Percentiles rank a stretch among this genome's conserved stretches.
Conservation (phyloP, 2,888 invertebrate genomes). For the Ophioninae sp. region DNA sequence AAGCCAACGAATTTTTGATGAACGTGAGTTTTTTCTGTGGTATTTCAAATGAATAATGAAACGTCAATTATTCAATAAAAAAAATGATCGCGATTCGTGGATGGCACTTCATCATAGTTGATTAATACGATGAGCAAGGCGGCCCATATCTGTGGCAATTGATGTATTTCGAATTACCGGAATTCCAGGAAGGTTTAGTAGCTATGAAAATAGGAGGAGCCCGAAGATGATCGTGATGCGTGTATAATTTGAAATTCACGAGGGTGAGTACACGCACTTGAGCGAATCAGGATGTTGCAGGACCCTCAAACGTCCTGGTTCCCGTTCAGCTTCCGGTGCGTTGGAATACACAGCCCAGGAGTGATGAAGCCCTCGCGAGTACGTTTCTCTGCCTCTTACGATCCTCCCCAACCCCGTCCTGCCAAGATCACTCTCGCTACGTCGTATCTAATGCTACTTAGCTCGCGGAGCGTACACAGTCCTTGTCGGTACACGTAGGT, state of each 20-base stretch:
- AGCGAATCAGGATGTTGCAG: conserved; percentile 25
- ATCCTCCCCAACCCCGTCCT: too few relatives aligned
- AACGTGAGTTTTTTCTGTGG: too few relatives aligned
- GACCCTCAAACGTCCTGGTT: conserved; percentile 31
- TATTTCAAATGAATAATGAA: too few relatives aligned
- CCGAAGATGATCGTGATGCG: not conserved
- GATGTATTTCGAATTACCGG: not conserved
- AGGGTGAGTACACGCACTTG: conserved; percentile 29
- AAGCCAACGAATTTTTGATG: too few relatives aligned
- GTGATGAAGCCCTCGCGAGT: conserved; percentile 35
- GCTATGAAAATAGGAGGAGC: conserved; percentile 10
- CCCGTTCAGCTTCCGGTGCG: conserved; percentile 13
- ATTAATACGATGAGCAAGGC: not conserved
- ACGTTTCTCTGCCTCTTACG: conserved; percentile 8
- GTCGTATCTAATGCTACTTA: conserved; percentile 34
- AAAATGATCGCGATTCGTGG: not conserved
- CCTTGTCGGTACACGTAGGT: conserved; percentile 15
- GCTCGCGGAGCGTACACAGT: conserved; percentile 25
- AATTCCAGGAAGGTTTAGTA: not conserved
- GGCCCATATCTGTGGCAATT: not conserved
- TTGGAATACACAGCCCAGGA: conserved; percentile 5
- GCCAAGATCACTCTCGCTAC: conserved; percentile 37
- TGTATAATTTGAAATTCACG: conserved; percentile 34
- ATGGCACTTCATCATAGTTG: not conserved
- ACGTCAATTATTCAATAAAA: too few relatives aligned